phyloP scores from a whole-genome alignment of 2,113 vertebrate genomes.

The Corythaixoides concolor region DNA sequence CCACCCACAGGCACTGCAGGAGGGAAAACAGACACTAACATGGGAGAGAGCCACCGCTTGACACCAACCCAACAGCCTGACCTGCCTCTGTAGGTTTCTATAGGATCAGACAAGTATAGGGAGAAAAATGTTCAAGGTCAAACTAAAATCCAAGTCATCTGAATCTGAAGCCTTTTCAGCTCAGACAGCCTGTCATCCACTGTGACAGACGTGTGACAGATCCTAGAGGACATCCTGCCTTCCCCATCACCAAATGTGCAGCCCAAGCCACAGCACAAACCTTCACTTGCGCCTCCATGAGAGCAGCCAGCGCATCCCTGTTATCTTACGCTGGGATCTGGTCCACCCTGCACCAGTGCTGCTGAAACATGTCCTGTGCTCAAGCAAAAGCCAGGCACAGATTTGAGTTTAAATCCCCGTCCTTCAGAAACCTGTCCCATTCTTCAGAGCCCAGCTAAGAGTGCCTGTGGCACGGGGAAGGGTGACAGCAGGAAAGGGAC shows the following conservation, averaged over 20 bases:
- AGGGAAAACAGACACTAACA: neutral
- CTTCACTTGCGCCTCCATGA: neutral
- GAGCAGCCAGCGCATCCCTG: fast-evolving
- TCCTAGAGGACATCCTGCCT: neutral
- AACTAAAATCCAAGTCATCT: neutral
- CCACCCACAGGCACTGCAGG: neutral
- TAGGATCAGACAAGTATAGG: neutral
- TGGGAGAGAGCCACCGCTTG: fast-evolving
- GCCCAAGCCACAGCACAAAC: fast-evolving
- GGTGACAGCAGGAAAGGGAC: neutral
- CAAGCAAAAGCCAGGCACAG: neutral
- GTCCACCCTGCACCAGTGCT: fast-evolving
- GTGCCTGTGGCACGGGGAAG: neutral
- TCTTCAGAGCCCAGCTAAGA: neutral
- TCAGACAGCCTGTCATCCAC: neutral
- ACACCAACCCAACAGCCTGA: neutral
- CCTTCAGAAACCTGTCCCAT: neutral
- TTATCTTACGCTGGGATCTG: neutral
- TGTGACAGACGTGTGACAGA: neutral
- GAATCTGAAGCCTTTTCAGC: neutral
- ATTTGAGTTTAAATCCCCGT: neutral
- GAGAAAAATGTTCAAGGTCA: constrained; percentile 5
- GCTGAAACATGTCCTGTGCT: neutral
- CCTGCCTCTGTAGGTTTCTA: neutral
- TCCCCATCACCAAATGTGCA: neutral